Evolutionary conservation across 2,888 invertebrate species (phyloP).

Genomic region (Tineola bisselliella): DNA sequence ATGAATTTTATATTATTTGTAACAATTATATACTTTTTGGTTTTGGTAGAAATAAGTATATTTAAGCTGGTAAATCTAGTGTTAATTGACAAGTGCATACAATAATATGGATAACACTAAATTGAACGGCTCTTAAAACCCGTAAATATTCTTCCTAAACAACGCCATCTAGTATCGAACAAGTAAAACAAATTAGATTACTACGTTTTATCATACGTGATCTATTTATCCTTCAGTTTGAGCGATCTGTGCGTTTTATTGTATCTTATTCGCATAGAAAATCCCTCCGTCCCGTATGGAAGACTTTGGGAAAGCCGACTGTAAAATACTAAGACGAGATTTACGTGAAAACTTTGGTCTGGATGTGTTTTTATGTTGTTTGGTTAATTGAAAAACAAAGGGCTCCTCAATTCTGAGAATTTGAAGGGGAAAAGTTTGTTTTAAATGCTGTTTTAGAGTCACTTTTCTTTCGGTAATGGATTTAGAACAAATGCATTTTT

Average conservation of each 20-base stretch:
- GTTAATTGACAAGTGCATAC: no score
- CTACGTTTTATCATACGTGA: neutral
- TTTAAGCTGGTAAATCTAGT: no score
- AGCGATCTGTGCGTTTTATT: constrained; percentile 20
- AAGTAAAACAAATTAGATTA: neutral
- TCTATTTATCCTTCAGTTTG: constrained; percentile 15
- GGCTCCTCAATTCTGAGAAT: neutral
- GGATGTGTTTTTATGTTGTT: constrained; percentile 13
- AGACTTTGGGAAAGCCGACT: constrained; percentile 7
- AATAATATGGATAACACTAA: no score
- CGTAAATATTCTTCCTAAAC: no score
- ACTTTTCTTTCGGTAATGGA: neutral
- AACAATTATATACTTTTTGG: no score
- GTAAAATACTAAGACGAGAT: constrained; percentile 4
- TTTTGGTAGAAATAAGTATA: no score
- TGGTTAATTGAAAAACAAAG: constrained; percentile 13
- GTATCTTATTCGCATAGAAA: constrained; percentile 20
- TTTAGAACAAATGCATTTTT: no score
- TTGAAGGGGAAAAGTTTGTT: neutral
- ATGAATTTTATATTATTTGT: no score
- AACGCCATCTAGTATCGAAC: no score
- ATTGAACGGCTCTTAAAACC: no score
- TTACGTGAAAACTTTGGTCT: constrained; percentile 8
- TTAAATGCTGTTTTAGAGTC: neutral
- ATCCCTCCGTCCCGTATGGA: constrained; percentile 16